Evolutionary conservation across 2,888 invertebrate genomes (phyloP), one percentile per base, ranked within the genome.

Genomic region (Xanthorhoe spadicearia): DNA sequence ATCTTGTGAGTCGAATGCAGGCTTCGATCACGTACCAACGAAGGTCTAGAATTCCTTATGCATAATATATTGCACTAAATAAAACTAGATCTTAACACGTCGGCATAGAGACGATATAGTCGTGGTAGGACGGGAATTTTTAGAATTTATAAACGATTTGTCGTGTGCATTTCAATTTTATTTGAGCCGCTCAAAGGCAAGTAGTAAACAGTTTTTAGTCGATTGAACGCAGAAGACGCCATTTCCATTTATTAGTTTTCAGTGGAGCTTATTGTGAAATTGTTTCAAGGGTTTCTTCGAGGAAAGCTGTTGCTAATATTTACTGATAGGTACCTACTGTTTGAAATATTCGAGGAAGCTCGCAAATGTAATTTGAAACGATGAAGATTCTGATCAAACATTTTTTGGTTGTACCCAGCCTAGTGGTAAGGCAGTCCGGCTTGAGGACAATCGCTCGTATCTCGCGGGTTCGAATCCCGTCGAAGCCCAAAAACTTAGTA

Each of bases 21-120:
- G 71, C 74, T 66, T 75, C 69, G 80, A 79, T 85, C 89, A 86
- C 86, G 86, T 88, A 71, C 56, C 66, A 72, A 53, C 59, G 63
- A 74, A 71, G 78, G 78, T 78, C 83, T 84, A 78, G 82, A 84
- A 83, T 81, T 87, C 82, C 78, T 79, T 86, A 82, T 76, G 80
- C 78, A 82, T 86, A 82, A 84, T 82, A 70, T 62, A 69, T 62
- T 73, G 72, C 69, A 69, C 63, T 72, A 67, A 70, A 73, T 68
- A 74, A 64, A 59, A 61, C 58, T 54, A 23, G 28, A 68, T 58
- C 63, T 56, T 73, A 71, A 46, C 55, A 8, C 65, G 38, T 63
- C 38, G 58, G 18, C 0, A 56, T 69, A 71, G 38, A 50, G 60
- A 8, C 56, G 75, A 17, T 15, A 6, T 13, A 18, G 32, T 18